Conservation (phyloP, 2,888 invertebrate species). For the Agrochola macilenta region DNA sequence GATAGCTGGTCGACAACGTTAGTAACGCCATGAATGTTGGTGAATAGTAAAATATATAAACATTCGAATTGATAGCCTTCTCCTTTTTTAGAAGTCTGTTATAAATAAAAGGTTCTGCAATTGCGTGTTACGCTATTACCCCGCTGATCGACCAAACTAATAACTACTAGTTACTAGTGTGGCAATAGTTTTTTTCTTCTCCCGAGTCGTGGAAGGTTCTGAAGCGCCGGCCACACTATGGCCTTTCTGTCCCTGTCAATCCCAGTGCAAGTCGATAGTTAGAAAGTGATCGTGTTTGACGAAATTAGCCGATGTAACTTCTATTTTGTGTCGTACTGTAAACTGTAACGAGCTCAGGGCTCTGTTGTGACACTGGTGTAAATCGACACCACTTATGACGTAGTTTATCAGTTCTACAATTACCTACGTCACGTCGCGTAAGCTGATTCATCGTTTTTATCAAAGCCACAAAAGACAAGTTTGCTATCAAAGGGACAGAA, state of each 20-base stretch:
- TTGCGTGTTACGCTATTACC: not conserved
- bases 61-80: too few relatives aligned
- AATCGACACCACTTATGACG: constrained; percentile 10
- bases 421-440: not conserved
- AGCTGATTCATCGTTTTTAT: constrained; percentile 38
- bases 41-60: not conserved
- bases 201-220: not conserved
- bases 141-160: not conserved
- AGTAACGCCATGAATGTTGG: not conserved
- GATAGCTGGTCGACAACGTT: too few relatives aligned
- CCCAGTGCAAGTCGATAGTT: not conserved
- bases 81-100: too few relatives aligned
- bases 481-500: not conserved
- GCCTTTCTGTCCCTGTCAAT: not conserved
- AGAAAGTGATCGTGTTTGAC: not conserved
- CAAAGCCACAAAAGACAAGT: constrained; percentile 1
- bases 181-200: not conserved
- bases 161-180: not conserved
- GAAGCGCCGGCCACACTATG: not conserved
- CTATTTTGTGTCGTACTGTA: not conserved
- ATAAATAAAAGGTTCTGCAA: not conserved
- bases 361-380: not conserved
- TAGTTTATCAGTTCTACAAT: not conserved
- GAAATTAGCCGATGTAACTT: not conserved
- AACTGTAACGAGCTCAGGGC: not conserved